Evolutionary conservation across 1,140 invertebrate species (phyloP), one percentile per base, ranked within the genome.

Genomic region (Drosophila auraria): DNA sequence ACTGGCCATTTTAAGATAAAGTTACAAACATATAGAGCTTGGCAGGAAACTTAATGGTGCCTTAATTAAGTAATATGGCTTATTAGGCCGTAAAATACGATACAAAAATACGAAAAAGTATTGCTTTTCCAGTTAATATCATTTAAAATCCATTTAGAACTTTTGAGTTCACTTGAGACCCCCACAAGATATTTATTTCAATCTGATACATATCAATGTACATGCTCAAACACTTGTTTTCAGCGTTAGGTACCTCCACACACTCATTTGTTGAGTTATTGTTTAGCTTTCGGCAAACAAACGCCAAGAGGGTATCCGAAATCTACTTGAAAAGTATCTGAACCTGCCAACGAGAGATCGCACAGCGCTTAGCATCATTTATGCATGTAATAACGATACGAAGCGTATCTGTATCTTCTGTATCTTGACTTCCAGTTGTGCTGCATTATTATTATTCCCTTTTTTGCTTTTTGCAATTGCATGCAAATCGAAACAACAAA

Each of bases 401-500:
- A 70, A 45, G 50, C 36, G 68, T 73, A 73, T 59, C 42, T 57
- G 42, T 62, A 49, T 71, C 59, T 79, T 51, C 50, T 56, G 49
- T n/a, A 20, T 49, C 27, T 33, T 47, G 25, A 23, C 50, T 61
- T 6, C n/a, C 25, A 74, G 73, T 61, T 77, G 38, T 27, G 44
- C 38, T 40, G 30, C 30, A 56, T 33, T 23, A 69, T 71, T 50
- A 57, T 68, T 51, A 9, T 65, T 40, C 6, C 36, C 36, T n/a
- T 33, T 53, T 40, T 47, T 44, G 17, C 36, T 78, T 79, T 60
- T 53, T 80, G 66, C 57, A 49, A 71, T 75, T 60, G 75, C 76
- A 87, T 80, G 83, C 83, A 80, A 77, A 87, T 82, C 50, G 68
- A 57, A 57, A 59, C 77, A 68, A 62, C 62, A 72, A 78, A 78